Percentiles rank a stretch among this genome's conserved stretches.
Conservation (phyloP, 2,797 vertebrate genomes). For the Peromyscus melanophrys region DNA sequence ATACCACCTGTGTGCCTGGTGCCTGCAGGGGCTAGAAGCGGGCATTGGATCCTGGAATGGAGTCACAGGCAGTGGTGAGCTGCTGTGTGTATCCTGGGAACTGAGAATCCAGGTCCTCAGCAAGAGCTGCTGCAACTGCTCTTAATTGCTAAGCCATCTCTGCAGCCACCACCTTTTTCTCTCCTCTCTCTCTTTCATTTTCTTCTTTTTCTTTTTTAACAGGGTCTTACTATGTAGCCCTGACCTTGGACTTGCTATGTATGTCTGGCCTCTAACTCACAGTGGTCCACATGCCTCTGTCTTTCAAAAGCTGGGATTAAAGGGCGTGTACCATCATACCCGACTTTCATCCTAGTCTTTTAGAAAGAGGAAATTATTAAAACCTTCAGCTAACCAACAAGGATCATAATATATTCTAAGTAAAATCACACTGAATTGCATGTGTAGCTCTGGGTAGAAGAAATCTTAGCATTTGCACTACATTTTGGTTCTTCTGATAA, state of each 20-base stretch:
- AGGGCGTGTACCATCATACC: neutral
- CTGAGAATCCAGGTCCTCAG: neutral
- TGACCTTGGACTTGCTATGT: neutral
- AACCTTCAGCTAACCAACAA: neutral
- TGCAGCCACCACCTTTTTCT: neutral
- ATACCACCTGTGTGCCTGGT: neutral
- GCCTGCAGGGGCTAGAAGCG: neutral
- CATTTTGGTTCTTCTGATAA: conserved; percentile 2
- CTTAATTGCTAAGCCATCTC: neutral
- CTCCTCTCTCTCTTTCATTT: neutral
- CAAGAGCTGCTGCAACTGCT: neutral
- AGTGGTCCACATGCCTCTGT: neutral
- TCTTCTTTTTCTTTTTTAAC: neutral
- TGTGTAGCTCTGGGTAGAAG: neutral
- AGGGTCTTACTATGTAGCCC: neutral
- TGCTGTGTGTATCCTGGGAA: neutral
- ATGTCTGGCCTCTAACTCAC: neutral
- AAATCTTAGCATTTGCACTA: neutral
- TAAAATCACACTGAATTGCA: conserved; percentile 22
- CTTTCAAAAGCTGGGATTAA: neutral
- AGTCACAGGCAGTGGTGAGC: neutral
- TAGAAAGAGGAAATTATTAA: neutral
- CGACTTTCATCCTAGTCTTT: neutral
- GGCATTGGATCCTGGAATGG: neutral
- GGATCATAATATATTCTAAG: conserved; percentile 34